phyloP scores from a whole-genome alignment of 2,113 vertebrate genomes.

The Okapia johnstoni region DNA sequence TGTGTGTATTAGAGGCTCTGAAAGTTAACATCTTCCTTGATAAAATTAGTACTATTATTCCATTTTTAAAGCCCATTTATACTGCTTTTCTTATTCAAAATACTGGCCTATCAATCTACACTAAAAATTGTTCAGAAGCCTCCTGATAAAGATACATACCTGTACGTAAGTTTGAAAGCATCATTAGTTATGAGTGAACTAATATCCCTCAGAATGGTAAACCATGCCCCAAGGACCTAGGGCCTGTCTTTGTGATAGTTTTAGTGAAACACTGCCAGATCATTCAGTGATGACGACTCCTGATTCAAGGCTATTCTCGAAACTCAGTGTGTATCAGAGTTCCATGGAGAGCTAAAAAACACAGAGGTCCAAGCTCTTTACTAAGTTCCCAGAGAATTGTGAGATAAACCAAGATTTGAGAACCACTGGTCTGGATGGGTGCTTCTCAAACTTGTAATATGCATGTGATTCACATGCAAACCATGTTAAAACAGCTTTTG shows the following conservation, averaged over 20 bases:
- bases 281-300: background rate
- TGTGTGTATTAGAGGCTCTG: background rate
- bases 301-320: background rate
- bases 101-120: background rate
- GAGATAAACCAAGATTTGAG: background rate
- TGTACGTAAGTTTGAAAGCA: background rate
- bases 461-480: background rate
- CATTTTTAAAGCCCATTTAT: background rate
- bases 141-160: background rate
- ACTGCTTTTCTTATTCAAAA: constrained; percentile 17
- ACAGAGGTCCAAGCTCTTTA: background rate
- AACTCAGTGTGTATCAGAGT: background rate
- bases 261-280: background rate
- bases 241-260: background rate
- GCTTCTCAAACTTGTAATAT: background rate
- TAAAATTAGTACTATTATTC: background rate
- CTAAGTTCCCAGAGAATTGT: background rate
- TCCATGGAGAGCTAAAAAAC: background rate
- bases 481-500: background rate
- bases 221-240: background rate
- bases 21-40: background rate
- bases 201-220: background rate
- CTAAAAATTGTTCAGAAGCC: background rate
- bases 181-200: background rate
- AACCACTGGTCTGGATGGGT: background rate